Base-by-base conservation (phyloP, 2,888 invertebrate genomes). In the Choreutis nemorana region DNA sequence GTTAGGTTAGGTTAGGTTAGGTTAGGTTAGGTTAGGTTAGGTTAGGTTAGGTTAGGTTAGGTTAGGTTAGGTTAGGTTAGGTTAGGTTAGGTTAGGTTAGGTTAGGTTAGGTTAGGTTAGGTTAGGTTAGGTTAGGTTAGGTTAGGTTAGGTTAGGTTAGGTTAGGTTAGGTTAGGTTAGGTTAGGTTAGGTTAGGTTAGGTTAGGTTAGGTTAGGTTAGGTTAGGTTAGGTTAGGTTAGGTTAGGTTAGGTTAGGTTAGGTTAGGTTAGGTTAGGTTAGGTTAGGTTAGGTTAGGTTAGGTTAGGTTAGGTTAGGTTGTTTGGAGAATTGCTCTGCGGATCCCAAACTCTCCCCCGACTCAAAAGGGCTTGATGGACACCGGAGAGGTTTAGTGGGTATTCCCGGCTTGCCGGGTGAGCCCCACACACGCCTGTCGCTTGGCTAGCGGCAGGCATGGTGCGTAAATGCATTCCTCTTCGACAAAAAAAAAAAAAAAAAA, bases 81-180 rank as follows among this genome's bases (percentile, higher is more conserved):
- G 22, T 22, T 22, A 22, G 22, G 22, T 22, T 22, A 22, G 22
- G 22, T 22, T 22, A 22, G 22, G 22, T 22, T 22, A 22, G 22
- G 22, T 22, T 22, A 21, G 6, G 30, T 26, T 1, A 30, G 30
- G 13, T 13, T 35, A 7, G 32, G 21, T 28, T 28, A 28, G 28
- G 28, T 28, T 28, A 28, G 28, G 28, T 28, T 28, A 28, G 28
- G 28, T 28, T 28, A 28, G 28, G 28, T 28, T 28, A 28, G 28
- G 28, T 28, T 28, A 28, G 28, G 28, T 28, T 28, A 28, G 28
- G 28, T 28, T 28, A 28, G 28, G 28, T 28, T 28, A 28, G 28
- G 28, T 28, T 28, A 28, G 28, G 28, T 28, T 28, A 28, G 28
- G 28, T 21, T 21, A 28, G 28, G 22, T 22, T 27, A 27, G 27